Evolutionary conservation across 2,113 vertebrate genomes (phyloP).

Genomic region (Lates calcarifer): DNA sequence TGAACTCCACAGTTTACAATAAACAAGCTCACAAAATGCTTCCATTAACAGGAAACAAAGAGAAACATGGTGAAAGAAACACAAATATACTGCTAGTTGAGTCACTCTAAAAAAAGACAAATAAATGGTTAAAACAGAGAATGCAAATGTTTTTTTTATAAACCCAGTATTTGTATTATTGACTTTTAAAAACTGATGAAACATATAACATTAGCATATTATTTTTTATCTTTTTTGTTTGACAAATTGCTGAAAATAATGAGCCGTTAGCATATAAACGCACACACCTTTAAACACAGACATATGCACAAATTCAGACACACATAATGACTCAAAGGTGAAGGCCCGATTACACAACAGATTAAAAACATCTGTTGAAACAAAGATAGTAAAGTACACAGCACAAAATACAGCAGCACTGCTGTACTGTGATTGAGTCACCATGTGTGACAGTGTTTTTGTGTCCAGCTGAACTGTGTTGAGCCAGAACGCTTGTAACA

Average conservation of each 20-base stretch:
- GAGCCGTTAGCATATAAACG: background rate
- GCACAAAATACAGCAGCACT: constrained; percentile 3
- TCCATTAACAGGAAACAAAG: constrained; percentile 1
- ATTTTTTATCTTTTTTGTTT: background rate
- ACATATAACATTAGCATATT: background rate
- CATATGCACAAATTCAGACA: background rate
- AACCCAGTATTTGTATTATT: background rate
- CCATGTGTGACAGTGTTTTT: constrained; percentile 50
- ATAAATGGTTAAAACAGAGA: background rate
- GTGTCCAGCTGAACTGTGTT: constrained; percentile 43
- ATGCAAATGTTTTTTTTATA: background rate
- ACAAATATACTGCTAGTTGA: constrained; percentile 3
- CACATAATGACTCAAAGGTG: constrained; percentile 4
- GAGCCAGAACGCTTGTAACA: constrained; percentile 49
- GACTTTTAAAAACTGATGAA: background rate
- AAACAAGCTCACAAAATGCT: constrained; percentile 12
- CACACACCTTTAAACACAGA: background rate
- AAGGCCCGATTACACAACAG: constrained; percentile 17
- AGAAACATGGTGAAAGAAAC: background rate
- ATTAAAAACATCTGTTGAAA: constrained; percentile 47
- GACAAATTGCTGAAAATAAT: constrained; percentile 10
- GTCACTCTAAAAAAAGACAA: background rate
- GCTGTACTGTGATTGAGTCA: constrained; percentile 37
- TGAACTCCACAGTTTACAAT: background rate
- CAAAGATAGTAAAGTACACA: constrained; percentile 12